These are phyloP conservation scores for Himalopsyche japonica DNA, from an alignment of 2,888 invertebrate genomes.

Conservation along the genomic window DNA sequence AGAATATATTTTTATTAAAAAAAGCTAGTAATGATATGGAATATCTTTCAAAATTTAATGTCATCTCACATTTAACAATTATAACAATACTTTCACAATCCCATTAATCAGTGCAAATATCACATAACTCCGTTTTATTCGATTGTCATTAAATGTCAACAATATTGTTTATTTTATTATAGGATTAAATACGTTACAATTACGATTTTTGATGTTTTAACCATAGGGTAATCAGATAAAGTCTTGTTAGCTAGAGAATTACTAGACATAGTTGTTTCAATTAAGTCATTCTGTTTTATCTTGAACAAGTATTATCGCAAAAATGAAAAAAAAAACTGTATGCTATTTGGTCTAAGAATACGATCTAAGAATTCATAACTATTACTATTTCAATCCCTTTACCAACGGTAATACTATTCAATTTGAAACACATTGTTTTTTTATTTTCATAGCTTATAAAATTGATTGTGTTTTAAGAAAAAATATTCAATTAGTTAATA, in stretches of 20 bases:
- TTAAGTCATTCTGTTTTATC: not conserved
- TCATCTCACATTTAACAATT: not conserved
- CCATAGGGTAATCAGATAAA: not conserved
- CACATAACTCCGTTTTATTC: not conserved
- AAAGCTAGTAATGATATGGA: not conserved
- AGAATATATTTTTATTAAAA: not conserved
- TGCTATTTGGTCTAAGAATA: not conserved
- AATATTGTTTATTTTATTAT: not conserved
- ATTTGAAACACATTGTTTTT: not conserved
- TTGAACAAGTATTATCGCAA: not conserved
- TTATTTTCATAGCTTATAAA: not conserved
- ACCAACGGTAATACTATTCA: not conserved
- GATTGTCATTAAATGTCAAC: not conserved
- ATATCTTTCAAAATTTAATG: not conserved
- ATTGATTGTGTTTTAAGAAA: not conserved
- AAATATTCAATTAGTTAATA: not conserved
- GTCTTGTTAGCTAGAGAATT: not conserved
- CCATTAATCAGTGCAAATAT: not conserved
- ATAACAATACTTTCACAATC: not conserved
- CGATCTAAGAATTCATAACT: not conserved
- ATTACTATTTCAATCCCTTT: not conserved
- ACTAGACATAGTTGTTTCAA: not conserved
- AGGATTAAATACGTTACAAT: not conserved
- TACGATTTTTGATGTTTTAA: not conserved
- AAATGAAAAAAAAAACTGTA: not conserved